phyloP scores from a whole-genome alignment of 2,797 vertebrate species.

The Mergus octosetaceus region DNA sequence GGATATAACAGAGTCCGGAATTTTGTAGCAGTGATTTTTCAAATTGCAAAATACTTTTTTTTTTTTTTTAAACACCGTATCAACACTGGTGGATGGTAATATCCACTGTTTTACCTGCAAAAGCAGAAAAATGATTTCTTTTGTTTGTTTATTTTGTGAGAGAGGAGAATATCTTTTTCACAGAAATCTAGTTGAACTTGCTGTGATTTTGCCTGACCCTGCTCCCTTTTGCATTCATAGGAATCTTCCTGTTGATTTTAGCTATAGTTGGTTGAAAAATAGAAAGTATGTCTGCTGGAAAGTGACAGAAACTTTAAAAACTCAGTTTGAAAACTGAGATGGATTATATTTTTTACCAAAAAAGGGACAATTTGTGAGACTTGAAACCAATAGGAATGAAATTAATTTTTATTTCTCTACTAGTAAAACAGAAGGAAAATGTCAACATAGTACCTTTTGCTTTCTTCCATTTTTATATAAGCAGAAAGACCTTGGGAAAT shows the following conservation, averaged over 20 bases:
- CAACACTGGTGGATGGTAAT: neutral
- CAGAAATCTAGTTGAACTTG: neutral
- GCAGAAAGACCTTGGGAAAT: neutral
- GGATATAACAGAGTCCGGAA: neutral
- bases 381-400: neutral
- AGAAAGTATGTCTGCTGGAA: neutral
- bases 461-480: conserved; percentile 1
- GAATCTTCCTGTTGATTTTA: conserved; percentile 31
- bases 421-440: neutral
- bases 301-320: neutral
- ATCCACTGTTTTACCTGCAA: neutral
- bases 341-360: neutral
- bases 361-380: neutral
- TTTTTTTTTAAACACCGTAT: neutral
- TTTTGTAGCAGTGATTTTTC: conserved; percentile 6
- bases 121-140: neutral
- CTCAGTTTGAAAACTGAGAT: neutral
- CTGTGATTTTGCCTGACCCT: neutral
- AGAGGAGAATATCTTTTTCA: neutral
- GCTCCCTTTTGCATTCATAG: neutral
- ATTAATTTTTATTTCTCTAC: neutral
- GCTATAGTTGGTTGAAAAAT: conserved; percentile 4
- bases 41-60: neutral
- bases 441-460: neutral
- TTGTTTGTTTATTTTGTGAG: neutral